Evolutionary conservation across 1,140 invertebrate species (phyloP).

Genomic region (Drosophila ironensis): DNA sequence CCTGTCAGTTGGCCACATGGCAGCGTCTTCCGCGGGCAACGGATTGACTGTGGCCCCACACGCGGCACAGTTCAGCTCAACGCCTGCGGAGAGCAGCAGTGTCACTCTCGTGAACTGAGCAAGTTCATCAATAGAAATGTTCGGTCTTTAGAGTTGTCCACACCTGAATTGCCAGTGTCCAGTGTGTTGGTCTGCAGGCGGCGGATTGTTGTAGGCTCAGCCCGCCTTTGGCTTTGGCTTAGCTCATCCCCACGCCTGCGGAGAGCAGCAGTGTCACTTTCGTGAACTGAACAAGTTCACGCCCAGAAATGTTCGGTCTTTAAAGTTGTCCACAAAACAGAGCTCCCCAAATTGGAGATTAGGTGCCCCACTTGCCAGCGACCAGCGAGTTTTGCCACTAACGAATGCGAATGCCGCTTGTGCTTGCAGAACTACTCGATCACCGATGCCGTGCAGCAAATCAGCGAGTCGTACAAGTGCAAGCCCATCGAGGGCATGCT

Average conservation of each 20-base stretch:
- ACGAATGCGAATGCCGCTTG: too few species aligned
- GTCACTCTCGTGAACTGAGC: conserved; percentile 72
- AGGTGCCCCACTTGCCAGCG: too few species aligned
- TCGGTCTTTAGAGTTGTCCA: conserved; percentile 70
- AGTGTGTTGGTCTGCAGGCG: conserved; percentile 23
- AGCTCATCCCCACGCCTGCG: conserved; percentile 48
- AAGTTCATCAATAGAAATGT: conserved; percentile 58
- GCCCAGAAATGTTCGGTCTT: conserved; percentile 67
- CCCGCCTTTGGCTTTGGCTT: conserved; percentile 23
- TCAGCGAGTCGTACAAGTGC: conserved; percentile 95
- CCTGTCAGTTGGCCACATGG: conserved; percentile 1
- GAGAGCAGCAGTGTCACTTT: conserved; percentile 54
- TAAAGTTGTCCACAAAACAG: conserved; percentile 70
- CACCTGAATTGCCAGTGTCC: background rate
- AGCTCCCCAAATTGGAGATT: too few species aligned
- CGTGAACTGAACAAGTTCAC: conserved; percentile 70
- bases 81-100: conserved; percentile 43
- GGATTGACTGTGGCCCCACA: conserved; percentile 49
- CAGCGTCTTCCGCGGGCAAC: conserved; percentile 39
- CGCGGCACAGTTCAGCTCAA: conserved; percentile 47
- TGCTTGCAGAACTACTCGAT: conserved; percentile 94
- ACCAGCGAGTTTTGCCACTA: too few species aligned
- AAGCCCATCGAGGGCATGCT: conserved; percentile 99
- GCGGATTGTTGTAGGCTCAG: conserved; percentile 51
- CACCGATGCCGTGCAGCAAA: conserved; percentile 96